Conservation (phyloP, 2,113 vertebrate genomes). For the Urocolius indicus region DNA sequence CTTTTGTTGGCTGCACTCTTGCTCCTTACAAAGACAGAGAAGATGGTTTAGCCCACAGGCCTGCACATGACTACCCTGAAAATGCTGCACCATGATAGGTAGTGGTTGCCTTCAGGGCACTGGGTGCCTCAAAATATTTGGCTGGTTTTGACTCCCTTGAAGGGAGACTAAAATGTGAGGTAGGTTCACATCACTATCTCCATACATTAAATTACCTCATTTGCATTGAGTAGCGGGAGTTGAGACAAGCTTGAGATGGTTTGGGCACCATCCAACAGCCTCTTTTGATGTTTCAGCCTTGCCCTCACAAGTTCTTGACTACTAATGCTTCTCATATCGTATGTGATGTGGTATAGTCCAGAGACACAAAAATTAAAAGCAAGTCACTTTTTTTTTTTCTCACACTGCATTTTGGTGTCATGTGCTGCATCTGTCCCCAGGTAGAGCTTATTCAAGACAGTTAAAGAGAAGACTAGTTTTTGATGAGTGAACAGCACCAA, state of each 20-base stretch:
- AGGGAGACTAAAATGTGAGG: neutral
- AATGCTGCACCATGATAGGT: neutral
- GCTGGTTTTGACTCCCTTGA: neutral
- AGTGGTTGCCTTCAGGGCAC: neutral
- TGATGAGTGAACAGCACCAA: neutral
- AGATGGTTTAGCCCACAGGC: neutral
- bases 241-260: neutral
- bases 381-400: neutral
- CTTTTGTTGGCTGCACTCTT: neutral
- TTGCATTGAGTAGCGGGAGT: conserved; percentile 23
- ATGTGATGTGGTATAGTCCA: neutral
- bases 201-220: neutral
- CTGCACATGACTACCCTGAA: neutral
- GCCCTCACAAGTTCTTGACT: neutral
- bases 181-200: neutral
- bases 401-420: neutral
- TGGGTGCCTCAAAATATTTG: neutral
- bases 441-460: neutral
- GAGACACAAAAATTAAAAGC: neutral
- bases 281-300: conserved; percentile 20
- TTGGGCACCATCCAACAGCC: neutral
- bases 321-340: neutral
- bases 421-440: neutral
- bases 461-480: neutral
- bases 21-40: neutral